A percentile compares a stretch with the other conserved stretches of the same genome.
Evolutionary conservation across 2,113 vertebrate species (phyloP).

Genomic region (Cebidichthys violaceus): DNA sequence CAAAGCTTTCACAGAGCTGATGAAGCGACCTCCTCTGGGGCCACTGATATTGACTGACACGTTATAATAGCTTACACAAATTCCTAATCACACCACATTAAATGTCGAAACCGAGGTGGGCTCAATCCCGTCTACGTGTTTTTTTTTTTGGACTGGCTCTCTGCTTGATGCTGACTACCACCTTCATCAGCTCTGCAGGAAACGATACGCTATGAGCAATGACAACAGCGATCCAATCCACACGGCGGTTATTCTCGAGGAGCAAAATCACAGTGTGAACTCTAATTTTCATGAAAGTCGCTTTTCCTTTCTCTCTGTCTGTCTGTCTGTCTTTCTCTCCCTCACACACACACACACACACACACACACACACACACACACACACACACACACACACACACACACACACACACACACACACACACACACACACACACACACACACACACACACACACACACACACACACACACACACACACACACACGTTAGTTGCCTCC

Average conservation of each 20-base stretch:
- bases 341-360: neutral
- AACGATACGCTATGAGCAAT: conserved; percentile 37
- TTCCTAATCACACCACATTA: conserved; percentile 24
- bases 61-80: conserved; percentile 15
- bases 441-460: neutral
- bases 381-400: neutral
- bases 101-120: conserved; percentile 13
- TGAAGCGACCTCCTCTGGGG: conserved; percentile 10
- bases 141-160: conserved; percentile 25
- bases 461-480: neutral
- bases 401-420: neutral
- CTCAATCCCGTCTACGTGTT: conserved; percentile 23
- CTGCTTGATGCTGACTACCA: conserved; percentile 41
- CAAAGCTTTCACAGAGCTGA: conserved; percentile 9
- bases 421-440: neutral
- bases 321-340: neutral
- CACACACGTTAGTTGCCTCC: neutral
- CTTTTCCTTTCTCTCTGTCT: conserved; percentile 10
- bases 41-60: conserved; percentile 22
- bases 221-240: conserved; percentile 46
- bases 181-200: conserved; percentile 55
- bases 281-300: conserved; percentile 49
- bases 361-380: neutral
- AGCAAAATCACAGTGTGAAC: conserved; percentile 57
- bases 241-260: conserved; percentile 31